Percentiles rank a stretch among this genome's conserved stretches.
Conservation (phyloP, 2,888 invertebrate genomes). For the Ectemnius continuus region DNA sequence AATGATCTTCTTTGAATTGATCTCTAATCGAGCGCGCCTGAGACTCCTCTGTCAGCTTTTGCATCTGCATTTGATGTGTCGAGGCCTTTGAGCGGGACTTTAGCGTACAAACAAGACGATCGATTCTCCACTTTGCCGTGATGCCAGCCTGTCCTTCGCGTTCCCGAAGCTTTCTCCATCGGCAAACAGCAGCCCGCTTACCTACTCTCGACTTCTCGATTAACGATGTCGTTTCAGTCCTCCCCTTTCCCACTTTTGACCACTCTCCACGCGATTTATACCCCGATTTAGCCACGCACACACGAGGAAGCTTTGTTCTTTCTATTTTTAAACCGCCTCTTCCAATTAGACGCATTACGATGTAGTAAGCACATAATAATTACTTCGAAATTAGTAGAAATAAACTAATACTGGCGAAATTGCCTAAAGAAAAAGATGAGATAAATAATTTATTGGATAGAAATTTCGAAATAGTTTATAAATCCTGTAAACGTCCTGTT, state of each 20-base stretch:
- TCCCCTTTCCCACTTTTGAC: not conserved
- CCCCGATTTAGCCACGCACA: not conserved
- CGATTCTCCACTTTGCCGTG: constrained; percentile 10
- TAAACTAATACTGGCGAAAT: too few relatives aligned
- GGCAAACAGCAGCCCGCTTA: constrained; percentile 19
- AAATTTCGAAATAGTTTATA: too few relatives aligned
- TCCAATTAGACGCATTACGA: too few relatives aligned
- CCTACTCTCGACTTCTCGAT: constrained; percentile 29
- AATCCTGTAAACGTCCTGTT: too few relatives aligned
- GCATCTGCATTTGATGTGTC: constrained; percentile 63
- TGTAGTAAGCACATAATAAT: too few relatives aligned
- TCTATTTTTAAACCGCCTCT: too few relatives aligned
- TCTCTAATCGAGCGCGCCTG: not conserved
- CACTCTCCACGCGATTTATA: not conserved
- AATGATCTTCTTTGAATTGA: too few relatives aligned
- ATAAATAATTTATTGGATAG: too few relatives aligned
- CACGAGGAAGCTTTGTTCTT: too few relatives aligned
- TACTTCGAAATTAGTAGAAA: too few relatives aligned
- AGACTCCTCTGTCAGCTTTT: constrained; percentile 53
- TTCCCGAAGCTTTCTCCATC: not conserved
- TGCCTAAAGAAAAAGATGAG: too few relatives aligned
- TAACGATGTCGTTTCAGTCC: constrained; percentile 14
- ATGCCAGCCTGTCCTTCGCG: not conserved
- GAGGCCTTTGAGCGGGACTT: constrained; percentile 23
- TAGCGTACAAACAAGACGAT: constrained; percentile 31